Base-by-base conservation (phyloP, 1,140 invertebrate species). In the Pseudachorutes palmiensis region DNA sequence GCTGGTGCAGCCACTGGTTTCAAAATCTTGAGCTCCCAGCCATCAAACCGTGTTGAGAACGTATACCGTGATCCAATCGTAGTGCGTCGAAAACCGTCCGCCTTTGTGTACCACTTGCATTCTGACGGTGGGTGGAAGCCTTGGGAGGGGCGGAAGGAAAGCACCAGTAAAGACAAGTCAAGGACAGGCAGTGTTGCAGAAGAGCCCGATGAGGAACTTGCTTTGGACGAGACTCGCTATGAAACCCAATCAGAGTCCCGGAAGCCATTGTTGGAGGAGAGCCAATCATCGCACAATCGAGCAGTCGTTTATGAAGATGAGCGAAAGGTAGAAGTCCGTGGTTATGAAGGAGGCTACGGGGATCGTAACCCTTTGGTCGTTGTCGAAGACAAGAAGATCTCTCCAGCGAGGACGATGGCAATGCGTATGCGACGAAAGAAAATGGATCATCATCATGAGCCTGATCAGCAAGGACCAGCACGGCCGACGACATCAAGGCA, bases 31-130 rank as follows among this genome's bases (percentile, higher is more conserved):
- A 66, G 24, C 49, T 62, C 63, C 5, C 45, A 64, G 0, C 70
- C 70, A 1, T 60, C 70, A 0, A n/a, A 41, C n/a, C 51, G 28
- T 1, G 64, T 66, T 12, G 61, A 65, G 33, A 61, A 58, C 9
- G 64, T 14, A 45, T 61, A n/a, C 14, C 62, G 9, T 5, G 48
- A 16, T n/a, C 36, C 31, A 45, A 26, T 12, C 55, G 49, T 30
- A 1, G 32, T 33, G 16, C 32, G 32, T 64, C 63, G 48, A 28
- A 36, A 67, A 32, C 62, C 66, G 2, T 68, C 66, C 2, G 64
- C 70, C 0, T 69, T 68, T 19, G 70, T 71, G 9, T 71, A 71
- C 55, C 70, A 71, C 31, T 49, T 71, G 30, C 67, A 71, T 55
- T 67, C 70, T 2, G 70, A 64, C 5, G 55, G 64, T 29, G 67